These are phyloP conservation scores for Piscicola geometra DNA, from an alignment of 2,888 invertebrate genomes.

Conservation along the genomic window DNA sequence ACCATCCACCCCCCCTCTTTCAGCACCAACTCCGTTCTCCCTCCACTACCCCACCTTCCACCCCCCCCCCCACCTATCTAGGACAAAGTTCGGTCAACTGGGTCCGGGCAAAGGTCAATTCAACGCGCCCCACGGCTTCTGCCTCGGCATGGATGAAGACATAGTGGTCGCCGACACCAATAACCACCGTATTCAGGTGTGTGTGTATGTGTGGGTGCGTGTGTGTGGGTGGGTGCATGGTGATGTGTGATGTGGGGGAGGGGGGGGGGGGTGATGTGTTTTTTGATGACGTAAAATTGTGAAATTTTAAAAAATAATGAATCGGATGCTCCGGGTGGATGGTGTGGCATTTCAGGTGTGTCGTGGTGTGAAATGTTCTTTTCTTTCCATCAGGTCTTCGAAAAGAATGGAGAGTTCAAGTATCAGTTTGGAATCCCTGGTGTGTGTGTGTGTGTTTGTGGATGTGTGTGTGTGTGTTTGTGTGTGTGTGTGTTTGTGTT, in stretches of 20 bases:
- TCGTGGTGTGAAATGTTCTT: no score
- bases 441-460: no score
- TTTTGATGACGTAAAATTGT: no score
- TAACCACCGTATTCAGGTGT: constrained; percentile 79
- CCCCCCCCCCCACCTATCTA: constrained; percentile 42
- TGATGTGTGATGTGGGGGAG: no score
- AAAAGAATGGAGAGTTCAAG: constrained; percentile 85
- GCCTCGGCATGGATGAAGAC: constrained; percentile 87
- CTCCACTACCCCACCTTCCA: background rate
- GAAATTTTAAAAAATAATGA: no score
- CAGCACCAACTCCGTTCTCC: background rate
- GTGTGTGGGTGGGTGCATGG: no score
- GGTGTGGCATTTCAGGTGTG: no score
- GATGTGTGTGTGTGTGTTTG: no score
- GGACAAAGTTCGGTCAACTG: constrained; percentile 84
- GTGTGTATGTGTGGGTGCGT: no score
- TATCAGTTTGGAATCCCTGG: constrained; percentile 91
- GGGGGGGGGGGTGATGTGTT: no score
- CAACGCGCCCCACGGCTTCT: constrained; percentile 94
- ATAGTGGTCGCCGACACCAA: constrained; percentile 92
- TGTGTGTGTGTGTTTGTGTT: no score
- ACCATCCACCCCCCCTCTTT: background rate
- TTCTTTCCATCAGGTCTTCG: constrained; percentile 66
- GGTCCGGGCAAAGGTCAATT: constrained; percentile 90
- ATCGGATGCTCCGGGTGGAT: no score